Conservation (phyloP, 2,888 invertebrate species). For the Uropetala carovei region DNA sequence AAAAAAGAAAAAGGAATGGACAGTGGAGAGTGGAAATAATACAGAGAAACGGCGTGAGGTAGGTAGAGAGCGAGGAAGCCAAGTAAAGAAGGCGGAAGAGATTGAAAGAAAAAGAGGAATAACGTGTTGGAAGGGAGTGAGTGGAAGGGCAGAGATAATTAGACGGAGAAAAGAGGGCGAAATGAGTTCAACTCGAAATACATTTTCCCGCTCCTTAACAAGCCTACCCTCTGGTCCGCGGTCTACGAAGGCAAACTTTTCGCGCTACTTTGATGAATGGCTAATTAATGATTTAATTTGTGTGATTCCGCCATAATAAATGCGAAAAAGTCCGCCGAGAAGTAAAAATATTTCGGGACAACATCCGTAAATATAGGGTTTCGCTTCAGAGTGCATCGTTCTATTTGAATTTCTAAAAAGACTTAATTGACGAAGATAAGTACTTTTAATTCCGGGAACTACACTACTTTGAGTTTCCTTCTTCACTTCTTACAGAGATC, state of each 20-base stretch:
- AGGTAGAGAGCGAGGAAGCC: background rate
- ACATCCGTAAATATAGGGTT: background rate
- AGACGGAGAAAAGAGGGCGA: background rate
- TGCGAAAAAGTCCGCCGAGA: background rate
- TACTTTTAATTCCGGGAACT: too few species aligned
- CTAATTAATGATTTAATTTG: conserved; percentile 1
- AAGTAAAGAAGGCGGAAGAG: background rate
- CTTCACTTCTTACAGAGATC: too few species aligned
- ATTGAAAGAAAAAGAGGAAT: background rate
- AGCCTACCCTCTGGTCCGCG: background rate
- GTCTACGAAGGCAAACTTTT: background rate
- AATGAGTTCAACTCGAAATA: background rate
- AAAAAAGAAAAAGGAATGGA: too few species aligned
- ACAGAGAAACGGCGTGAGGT: background rate
- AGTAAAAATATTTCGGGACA: background rate
- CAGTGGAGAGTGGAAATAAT: too few species aligned
- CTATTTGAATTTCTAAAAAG: background rate
- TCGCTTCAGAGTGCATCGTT: background rate
- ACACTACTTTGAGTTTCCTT: too few species aligned
- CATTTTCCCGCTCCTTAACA: background rate
- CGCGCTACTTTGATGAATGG: conserved; percentile 9
- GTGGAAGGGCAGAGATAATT: background rate
- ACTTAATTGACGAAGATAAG: background rate
- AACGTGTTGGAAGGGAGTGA: background rate
- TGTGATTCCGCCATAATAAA: background rate